phyloP scores from a whole-genome alignment of 30 jellyfish, hydroid and myxozoan species.

The Chironex yamaguchii region DNA sequence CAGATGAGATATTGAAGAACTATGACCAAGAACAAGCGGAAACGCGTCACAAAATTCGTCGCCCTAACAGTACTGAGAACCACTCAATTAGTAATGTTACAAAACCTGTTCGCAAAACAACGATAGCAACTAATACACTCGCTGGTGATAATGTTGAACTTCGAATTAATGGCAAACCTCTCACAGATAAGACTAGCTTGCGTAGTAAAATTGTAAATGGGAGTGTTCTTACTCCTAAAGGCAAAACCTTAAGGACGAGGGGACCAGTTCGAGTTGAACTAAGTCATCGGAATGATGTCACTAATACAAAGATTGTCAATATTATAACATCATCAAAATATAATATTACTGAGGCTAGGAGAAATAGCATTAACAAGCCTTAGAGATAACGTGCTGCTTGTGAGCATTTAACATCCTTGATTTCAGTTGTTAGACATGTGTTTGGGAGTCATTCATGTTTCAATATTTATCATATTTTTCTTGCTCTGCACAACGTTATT shows the following conservation, averaged over 20 bases:
- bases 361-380: conserved; percentile 23
- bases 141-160: conserved; percentile 77
- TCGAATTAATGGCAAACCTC: conserved; percentile 76
- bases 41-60: conserved; percentile 77
- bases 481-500: too few species aligned
- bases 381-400: background rate
- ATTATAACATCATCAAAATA: conserved; percentile 82
- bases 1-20: conserved; percentile 71
- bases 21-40: conserved; percentile 71
- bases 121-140: conserved; percentile 54
- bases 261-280: conserved; percentile 85
- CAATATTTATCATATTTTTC: too few species aligned
- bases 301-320: conserved; percentile 83
- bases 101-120: conserved; percentile 27
- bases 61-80: conserved; percentile 52
- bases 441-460: too few species aligned
- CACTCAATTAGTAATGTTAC: background rate
- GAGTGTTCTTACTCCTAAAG: conserved; percentile 64
- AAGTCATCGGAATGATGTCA: conserved; percentile 79
- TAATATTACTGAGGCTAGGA: conserved; percentile 77
- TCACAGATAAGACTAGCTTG: conserved; percentile 61
- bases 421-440: background rate
- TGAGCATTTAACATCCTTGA: background rate
- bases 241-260: conserved; percentile 77
- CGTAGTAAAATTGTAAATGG: conserved; percentile 80